Evolutionary conservation across 2,888 invertebrate species (phyloP).

Genomic region (Adineta ricciae): DNA sequence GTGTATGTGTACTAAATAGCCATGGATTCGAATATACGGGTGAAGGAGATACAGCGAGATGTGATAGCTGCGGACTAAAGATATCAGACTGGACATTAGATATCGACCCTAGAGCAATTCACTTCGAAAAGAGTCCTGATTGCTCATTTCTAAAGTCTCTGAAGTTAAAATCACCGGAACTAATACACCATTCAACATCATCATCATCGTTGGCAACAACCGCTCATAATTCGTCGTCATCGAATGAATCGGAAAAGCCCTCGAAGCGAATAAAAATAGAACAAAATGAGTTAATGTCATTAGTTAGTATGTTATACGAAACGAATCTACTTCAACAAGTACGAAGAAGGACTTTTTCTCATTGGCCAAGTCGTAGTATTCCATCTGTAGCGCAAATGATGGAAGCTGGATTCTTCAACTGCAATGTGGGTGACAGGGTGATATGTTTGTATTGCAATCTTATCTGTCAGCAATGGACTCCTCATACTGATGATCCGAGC

Average conservation of each 20-base stretch:
- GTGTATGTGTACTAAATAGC: background rate
- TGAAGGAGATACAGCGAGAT: background rate
- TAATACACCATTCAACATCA: background rate
- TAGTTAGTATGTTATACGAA: background rate
- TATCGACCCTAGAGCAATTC: background rate
- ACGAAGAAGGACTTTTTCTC: background rate
- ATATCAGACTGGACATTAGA: background rate
- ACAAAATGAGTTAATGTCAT: background rate
- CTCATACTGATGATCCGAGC: background rate
- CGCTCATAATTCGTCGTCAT: background rate
- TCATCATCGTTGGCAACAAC: background rate
- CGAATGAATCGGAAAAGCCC: background rate
- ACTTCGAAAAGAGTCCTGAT: background rate
- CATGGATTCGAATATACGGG: background rate
- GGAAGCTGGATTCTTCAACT: background rate
- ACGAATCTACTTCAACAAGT: background rate
- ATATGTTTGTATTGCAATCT: background rate
- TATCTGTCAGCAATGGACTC: conserved; percentile 6
- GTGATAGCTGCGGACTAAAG: background rate
- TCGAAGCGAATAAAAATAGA: background rate
- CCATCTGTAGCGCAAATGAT: background rate
- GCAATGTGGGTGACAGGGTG: background rate
- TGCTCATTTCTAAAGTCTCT: background rate
- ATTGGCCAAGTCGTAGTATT: background rate
- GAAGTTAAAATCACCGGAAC: background rate